Evolutionary conservation across 2,113 vertebrate species (phyloP).

Genomic region (Nibea coibor): DNA sequence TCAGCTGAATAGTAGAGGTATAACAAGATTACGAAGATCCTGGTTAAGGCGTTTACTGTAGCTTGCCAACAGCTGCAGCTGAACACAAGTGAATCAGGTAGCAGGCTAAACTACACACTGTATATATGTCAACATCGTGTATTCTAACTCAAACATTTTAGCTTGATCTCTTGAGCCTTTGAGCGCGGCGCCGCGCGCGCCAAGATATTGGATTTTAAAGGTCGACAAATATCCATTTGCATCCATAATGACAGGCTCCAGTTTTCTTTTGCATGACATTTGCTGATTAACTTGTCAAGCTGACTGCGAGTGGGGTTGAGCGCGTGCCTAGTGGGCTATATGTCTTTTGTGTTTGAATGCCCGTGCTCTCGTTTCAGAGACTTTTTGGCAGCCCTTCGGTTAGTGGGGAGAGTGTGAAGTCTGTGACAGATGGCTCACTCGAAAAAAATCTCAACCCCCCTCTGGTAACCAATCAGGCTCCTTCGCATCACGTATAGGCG

Average conservation of each 20-base stretch:
- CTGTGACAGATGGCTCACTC: constrained; percentile 77
- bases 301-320: constrained; percentile 37
- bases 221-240: constrained; percentile 1
- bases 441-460: constrained; percentile 63
- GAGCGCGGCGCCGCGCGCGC: not conserved
- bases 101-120: not conserved
- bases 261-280: constrained; percentile 1
- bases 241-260: not conserved
- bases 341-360: constrained; percentile 32
- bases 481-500: constrained; percentile 53
- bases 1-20: not conserved
- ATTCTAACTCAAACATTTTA: not conserved
- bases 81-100: not conserved
- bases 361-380: constrained; percentile 47
- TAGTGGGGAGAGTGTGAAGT: constrained; percentile 75
- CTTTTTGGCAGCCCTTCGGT: constrained; percentile 63
- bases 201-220: not conserved
- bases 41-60: not conserved
- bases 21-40: constrained; percentile 1
- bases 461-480: constrained; percentile 63
- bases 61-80: not conserved
- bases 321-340: constrained; percentile 38
- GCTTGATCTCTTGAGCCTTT: not conserved
- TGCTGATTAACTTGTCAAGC: constrained; percentile 62
- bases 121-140: not conserved